phyloP scores from a whole-genome alignment of 2,888 invertebrate genomes.

The Rhamphomyia laevipes region DNA sequence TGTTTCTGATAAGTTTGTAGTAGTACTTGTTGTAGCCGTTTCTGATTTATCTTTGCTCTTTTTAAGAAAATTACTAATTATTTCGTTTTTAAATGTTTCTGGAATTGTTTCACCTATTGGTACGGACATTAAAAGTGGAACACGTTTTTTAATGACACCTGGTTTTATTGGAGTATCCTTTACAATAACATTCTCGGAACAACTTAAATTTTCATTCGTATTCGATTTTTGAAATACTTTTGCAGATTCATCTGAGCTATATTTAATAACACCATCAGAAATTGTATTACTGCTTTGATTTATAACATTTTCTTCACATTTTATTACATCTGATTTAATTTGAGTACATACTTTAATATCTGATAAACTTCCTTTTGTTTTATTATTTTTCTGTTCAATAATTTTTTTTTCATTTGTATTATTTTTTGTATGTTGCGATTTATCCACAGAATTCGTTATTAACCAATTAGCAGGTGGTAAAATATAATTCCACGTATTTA shows the following conservation, averaged over 20 bases:
- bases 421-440: slow-evolving; percentile 6
- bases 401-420: slow-evolving; percentile 7
- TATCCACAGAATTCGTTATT: slow-evolving; percentile 5
- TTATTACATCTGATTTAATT: slow-evolving; percentile 25
- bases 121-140: slow-evolving; percentile 34
- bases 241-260: no score
- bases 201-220: no score
- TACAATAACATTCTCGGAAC: no score
- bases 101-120: slow-evolving; percentile 29
- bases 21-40: no score
- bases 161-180: neutral
- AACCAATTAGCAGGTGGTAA: slow-evolving; percentile 26
- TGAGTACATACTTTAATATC: slow-evolving; percentile 31
- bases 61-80: no score
- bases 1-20: no score
- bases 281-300: neutral
- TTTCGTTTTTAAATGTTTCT: slow-evolving; percentile 25
- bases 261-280: neutral
- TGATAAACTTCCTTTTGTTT: slow-evolving; percentile 6
- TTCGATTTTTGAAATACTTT: slow-evolving; percentile 4
- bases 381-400: slow-evolving; percentile 2
- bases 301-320: slow-evolving; percentile 14
- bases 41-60: no score
- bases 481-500: slow-evolving; percentile 46
- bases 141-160: slow-evolving; percentile 26